Base-by-base conservation (phyloP, 1,140 invertebrate genomes). In the Orchesella cincta region DNA sequence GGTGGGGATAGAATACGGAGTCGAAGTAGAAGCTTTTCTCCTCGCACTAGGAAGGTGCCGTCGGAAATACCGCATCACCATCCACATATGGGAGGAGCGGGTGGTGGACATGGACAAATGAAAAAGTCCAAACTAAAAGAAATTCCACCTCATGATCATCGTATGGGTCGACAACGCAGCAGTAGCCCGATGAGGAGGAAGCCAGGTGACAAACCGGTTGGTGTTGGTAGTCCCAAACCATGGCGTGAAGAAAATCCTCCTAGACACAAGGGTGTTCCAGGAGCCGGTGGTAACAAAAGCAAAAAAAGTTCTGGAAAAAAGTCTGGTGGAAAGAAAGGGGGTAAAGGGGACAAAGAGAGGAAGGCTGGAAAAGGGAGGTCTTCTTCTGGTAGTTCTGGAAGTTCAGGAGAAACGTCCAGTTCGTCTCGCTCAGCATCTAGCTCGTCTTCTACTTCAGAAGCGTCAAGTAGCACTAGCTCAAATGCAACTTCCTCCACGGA, bases 391-490 rank as follows among this genome's bases (percentile, higher is more conserved):
- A 73, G 71, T 26, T 81, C 79, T 20, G 39, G 75, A n/a, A 80
- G 75, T 36, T 77, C 78, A 34, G 76, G 28, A 5, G 75, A 54
- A 36, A 73, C 74, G 1, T 76, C 79, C 33, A 72, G 74, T 18
- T 74, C 75, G 1, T 74, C 78, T 1, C 67, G 57, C 26, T 78
- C 76, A 57, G 35, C 28, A 1, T 77, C 76, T 1, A 74, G 74
- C 20, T 75, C 77, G 12, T 36, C 64, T 2, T 33, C 64, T 51
- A 72, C 51, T 18, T 74, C 77, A 12, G 77, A 78, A 23, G 64
- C 46, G 3, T 79, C 78, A 73, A 52, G 39, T 51, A 75, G 62
- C 28, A 39, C 78, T 51, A 34, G 62, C 26, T 74, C 75, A 20
- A 73, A 46, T 28, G 35, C 64, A 34, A 67, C 46, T 52, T 76